phyloP scores from a whole-genome alignment of 2,888 invertebrate genomes.

The Nymphalis c-album region DNA sequence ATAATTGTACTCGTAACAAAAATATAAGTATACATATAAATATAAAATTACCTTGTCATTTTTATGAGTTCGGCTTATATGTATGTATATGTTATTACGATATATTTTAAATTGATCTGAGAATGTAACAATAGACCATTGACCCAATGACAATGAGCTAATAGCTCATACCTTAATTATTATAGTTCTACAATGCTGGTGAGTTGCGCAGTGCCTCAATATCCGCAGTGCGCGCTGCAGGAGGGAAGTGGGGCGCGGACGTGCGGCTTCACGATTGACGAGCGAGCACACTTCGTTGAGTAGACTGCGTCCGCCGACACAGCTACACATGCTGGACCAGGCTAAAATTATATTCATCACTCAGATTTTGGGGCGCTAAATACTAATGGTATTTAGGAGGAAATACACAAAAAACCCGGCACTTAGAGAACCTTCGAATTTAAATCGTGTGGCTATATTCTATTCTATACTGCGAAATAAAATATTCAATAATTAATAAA shows the following conservation, averaged over 20 bases:
- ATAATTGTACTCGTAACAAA: too few species aligned
- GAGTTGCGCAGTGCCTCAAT: conserved; percentile 61
- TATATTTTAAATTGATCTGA: neutral
- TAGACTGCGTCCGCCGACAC: conserved; percentile 62
- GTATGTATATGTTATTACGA: neutral
- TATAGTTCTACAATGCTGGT: conserved; percentile 37
- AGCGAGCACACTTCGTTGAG: conserved; percentile 54
- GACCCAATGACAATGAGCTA: too few species aligned
- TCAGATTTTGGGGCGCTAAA: too few species aligned
- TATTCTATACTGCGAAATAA: neutral
- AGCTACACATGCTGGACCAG: conserved; percentile 62
- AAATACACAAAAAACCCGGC: too few species aligned
- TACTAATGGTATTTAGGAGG: too few species aligned
- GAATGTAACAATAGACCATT: neutral
- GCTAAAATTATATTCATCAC: conserved; percentile 45
- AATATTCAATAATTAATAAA: neutral
- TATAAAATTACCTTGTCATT: too few species aligned
- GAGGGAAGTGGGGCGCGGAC: conserved; percentile 51
- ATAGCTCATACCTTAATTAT: conserved; percentile 33
- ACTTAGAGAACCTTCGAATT: too few species aligned
- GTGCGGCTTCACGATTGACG: conserved; percentile 51
- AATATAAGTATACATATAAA: too few species aligned
- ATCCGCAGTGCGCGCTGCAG: conserved; percentile 71
- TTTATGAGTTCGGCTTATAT: too few species aligned
- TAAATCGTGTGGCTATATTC: too few species aligned